These are phyloP conservation scores for Babyrousa celebensis DNA, from an alignment of 2,797 vertebrate genomes.

Conservation along the genomic window DNA sequence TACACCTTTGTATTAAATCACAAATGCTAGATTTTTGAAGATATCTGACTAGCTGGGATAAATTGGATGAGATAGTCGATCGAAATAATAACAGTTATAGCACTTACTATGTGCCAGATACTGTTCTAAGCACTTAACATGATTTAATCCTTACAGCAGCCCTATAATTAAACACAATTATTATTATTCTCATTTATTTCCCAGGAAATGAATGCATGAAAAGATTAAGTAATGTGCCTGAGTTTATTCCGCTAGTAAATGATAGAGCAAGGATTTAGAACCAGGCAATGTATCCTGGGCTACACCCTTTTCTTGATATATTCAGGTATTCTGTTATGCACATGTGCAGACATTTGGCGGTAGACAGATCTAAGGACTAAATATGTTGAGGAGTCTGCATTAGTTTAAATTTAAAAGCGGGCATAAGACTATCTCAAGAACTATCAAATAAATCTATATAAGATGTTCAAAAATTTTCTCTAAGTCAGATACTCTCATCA, in stretches of 20 bases:
- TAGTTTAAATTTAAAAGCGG: slow-evolving; percentile 55
- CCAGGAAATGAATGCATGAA: slow-evolving; percentile 21
- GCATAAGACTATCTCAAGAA: not conserved
- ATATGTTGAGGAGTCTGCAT: not conserved
- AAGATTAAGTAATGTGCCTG: slow-evolving; percentile 31
- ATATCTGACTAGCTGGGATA: not conserved
- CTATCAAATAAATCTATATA: not conserved
- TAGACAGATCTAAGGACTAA: not conserved
- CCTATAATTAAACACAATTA: slow-evolving; percentile 52
- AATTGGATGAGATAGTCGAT: slow-evolving; percentile 25
- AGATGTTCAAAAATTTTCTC: not conserved
- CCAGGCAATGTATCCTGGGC: not conserved
- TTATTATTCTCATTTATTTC: slow-evolving; percentile 60
- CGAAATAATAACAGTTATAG: not conserved
- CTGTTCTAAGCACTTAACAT: slow-evolving; percentile 14
- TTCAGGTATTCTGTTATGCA: not conserved
- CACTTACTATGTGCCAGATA: not conserved
- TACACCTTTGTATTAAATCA: not conserved
- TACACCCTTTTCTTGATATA: not conserved
- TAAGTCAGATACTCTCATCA: not conserved
- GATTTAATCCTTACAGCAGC: slow-evolving; percentile 40
- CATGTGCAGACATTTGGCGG: not conserved
- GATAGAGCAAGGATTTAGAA: slow-evolving; percentile 4
- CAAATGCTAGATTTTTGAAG: not conserved
- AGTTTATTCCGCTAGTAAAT: slow-evolving; percentile 29